Base-by-base conservation (phyloP, 1,140 invertebrate species). In the Coptotermes formosanus region DNA sequence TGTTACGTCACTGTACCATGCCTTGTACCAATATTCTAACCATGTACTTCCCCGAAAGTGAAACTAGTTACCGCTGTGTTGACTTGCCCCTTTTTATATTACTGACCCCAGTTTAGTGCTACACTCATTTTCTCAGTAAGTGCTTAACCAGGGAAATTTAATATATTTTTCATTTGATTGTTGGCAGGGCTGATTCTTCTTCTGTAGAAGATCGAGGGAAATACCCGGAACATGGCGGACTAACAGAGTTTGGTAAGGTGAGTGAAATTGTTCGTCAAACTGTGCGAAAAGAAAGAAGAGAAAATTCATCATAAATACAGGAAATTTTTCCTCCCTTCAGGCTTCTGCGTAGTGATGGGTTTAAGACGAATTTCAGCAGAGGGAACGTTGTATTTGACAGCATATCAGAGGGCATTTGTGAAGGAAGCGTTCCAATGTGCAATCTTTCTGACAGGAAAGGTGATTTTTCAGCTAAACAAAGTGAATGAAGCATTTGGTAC, bases 211-310 rank as follows among this genome's bases (percentile, higher is more conserved):
- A 87, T 38, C 48, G 44, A 45, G 75, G 48, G 43, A 82, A 86
- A 16, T 82, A 87, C 48, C 85, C 86, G 7, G 86, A 87, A 9
- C 85, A 87, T 44, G 86, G 86, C 48, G 86, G 86, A 83, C 44
- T 87, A 1, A 87, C 86, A 21, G 84, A 81, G 30, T 87, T 87
- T 85, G 86, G 86, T 25, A 87, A 87, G 84, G 86, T 87, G 86
- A 86, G 86, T 86, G 52, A 55, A 84, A 81, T 85, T 75, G 38
- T 30, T 4, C 25, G 64, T 75, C 64, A 30, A 75, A 75, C 0
- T n/a, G 3, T 7, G 1, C 4, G 64, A 75, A 6, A 25, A 75
- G 30, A 75, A 30, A 75, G 38, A 38, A 38, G 4, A 38, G 38
- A 30, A 25, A 12, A 75, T 75, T 75, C n/a, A 75, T 75, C 25